A percentile compares a stretch with the other conserved stretches of the same genome.
Conservation (phyloP, 2,797 vertebrate genomes). For the Rachycentron canadum region DNA sequence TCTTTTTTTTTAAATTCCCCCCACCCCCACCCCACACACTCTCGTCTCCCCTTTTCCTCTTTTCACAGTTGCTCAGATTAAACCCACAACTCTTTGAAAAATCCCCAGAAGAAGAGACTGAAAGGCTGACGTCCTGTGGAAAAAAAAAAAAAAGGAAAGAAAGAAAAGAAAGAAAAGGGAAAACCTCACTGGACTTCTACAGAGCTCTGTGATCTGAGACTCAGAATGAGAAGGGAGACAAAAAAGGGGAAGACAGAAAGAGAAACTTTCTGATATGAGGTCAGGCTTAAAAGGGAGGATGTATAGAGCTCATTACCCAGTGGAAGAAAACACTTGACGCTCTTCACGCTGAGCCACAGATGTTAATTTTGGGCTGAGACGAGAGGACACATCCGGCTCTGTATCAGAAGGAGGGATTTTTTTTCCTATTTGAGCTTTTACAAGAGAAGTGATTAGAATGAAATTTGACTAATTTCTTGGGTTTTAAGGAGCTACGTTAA, state of each 20-base stretch:
- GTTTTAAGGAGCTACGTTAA: background rate
- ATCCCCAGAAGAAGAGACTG: slow-evolving; percentile 37
- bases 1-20: background rate
- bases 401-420: background rate
- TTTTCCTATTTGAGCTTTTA: background rate
- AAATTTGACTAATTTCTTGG: background rate
- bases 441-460: background rate
- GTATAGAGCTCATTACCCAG: slow-evolving; percentile 12
- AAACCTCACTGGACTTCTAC: slow-evolving; percentile 12
- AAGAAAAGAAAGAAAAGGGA: background rate
- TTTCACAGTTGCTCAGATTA: slow-evolving; percentile 45
- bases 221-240: background rate
- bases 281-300: slow-evolving; percentile 16
- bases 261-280: slow-evolving; percentile 25
- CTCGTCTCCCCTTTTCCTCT: background rate
- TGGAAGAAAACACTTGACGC: background rate
- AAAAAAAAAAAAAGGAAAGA: background rate
- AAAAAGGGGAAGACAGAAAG: background rate
- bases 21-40: no score
- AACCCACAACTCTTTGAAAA: slow-evolving; percentile 44
- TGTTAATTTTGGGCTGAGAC: background rate
- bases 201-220: slow-evolving; percentile 26
- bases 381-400: background rate
- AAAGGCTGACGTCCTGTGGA: slow-evolving; percentile 16
- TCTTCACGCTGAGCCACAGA: background rate